Conservation (phyloP, 2,113 vertebrate species). For the Ctenodactylus gundi region DNA sequence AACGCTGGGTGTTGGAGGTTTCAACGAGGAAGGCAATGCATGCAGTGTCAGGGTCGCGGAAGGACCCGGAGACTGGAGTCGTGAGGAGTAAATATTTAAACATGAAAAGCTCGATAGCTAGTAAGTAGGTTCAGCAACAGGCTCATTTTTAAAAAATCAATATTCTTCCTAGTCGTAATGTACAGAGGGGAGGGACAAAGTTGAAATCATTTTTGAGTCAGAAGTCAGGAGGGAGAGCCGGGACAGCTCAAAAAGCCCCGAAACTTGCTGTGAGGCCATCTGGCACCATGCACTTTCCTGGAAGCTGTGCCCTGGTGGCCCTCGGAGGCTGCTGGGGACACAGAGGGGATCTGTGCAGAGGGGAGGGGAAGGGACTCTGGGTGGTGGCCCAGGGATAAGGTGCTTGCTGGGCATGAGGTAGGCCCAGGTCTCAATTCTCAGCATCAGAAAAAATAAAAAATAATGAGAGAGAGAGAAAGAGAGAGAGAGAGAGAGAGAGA, state of each 20-base stretch:
- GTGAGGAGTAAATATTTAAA: conserved; percentile 74
- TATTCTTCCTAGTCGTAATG: conserved; percentile 21
- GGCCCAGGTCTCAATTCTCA: neutral
- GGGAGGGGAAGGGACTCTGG: too few relatives aligned
- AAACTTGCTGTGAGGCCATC: too few relatives aligned
- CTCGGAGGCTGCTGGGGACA: too few relatives aligned
- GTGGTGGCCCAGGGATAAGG: neutral
- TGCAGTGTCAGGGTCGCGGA: neutral
- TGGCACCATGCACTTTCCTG: neutral
- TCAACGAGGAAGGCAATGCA: neutral
- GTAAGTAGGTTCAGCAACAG: conserved; percentile 39
- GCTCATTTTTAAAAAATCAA: conserved; percentile 64
- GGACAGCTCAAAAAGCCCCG: too few relatives aligned
- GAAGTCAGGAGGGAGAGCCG: neutral
- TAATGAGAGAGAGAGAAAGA: too few relatives aligned
- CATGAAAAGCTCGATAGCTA: conserved; percentile 43
- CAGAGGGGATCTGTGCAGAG: neutral
- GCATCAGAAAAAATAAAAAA: neutral
- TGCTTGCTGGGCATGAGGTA: neutral
- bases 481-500: too few relatives aligned
- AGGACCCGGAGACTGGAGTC: neutral
- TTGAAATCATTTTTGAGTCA: neutral
- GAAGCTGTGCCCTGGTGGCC: neutral
- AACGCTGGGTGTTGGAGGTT: neutral
- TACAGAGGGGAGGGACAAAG: neutral